Base-by-base conservation (phyloP, 2,888 invertebrate genomes). In the Heteromyza rotundicornis region DNA sequence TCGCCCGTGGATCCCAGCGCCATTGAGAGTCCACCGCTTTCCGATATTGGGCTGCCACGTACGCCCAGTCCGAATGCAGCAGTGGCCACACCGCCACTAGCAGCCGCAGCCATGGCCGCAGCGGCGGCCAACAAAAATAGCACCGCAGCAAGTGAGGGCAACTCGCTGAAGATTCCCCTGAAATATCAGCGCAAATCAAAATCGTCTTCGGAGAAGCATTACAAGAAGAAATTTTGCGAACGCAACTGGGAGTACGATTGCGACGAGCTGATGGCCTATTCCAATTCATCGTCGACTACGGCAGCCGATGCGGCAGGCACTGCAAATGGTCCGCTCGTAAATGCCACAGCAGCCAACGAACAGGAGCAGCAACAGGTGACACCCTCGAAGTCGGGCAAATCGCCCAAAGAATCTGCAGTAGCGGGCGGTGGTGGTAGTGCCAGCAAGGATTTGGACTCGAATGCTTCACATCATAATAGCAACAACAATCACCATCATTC, bases 191-290 rank as follows among this genome's bases (percentile, higher is more conserved):
- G 88, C 35, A 86, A 87, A 68, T 82, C 82, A 1, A 83, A 81
- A 64, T 69, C 71, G 72, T 84, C 85, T 0, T 77, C 77, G 36
- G 82, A 82, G 60, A 88, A 89, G 72, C 92, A 92, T 84, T 93
- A 92, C 83, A 93, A 94, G 84, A 94, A 93, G 85, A 92, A 92
- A 77, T 91, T 90, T 84, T 92, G 92, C 84, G 90, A 91, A 88
- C 77, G 91, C 87, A 84, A 89, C 85, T 80, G 90, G 90, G 89
- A 86, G 85, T 83, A 79, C 62, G 81, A 81, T 64, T 80, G 80
- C 59, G 81, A 76, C 61, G 81, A 81, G 35, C 57, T 78, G 53
- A 55, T 80, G 63, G 71, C 76, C 14, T 78, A 77, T 63, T 79
- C 79, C 2, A 79, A 78, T 58, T 68, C 68, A 14, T 66, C 64